These are phyloP conservation scores for Palythoa grandis DNA, from an alignment of 92 coral and sea anemone species.

Conservation along the genomic window DNA sequence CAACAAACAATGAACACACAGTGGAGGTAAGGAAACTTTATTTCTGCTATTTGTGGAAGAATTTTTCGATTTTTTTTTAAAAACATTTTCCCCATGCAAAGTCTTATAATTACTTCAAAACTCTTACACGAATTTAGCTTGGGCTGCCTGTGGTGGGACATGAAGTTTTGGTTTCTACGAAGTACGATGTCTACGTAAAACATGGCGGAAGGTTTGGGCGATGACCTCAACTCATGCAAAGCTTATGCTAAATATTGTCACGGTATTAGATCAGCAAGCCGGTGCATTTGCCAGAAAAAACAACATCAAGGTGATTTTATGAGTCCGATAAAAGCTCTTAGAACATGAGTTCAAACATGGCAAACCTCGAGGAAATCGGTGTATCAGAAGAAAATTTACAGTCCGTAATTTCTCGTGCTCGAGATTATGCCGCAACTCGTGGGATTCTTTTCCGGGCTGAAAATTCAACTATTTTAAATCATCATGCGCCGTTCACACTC, in stretches of 20 bases:
- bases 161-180: constrained; percentile 1
- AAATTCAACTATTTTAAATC: constrained; percentile 45
- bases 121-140: no score
- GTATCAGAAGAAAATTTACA: constrained; percentile 31
- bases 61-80: no score
- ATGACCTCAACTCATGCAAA: constrained; percentile 29
- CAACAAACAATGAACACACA: no score
- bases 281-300: not conserved
- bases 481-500: constrained; percentile 87
- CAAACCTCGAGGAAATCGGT: not conserved
- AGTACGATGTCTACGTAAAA: not conserved
- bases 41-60: no score
- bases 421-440: constrained; percentile 56
- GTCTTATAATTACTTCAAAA: no score
- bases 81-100: no score
- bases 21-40: no score
- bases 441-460: constrained; percentile 52
- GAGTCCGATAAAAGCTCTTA: not conserved
- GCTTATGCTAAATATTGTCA: not conserved
- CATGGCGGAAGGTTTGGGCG: constrained; percentile 20
- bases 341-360: not conserved
- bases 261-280: not conserved
- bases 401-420: constrained; percentile 41
- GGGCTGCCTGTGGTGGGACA: no score
- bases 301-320: not conserved